Percentiles rank a stretch among this genome's conserved stretches.
Evolutionary conservation across 23 tunicate genomes (phyloP).

Genomic region (Trididemnum clinides): DNA sequence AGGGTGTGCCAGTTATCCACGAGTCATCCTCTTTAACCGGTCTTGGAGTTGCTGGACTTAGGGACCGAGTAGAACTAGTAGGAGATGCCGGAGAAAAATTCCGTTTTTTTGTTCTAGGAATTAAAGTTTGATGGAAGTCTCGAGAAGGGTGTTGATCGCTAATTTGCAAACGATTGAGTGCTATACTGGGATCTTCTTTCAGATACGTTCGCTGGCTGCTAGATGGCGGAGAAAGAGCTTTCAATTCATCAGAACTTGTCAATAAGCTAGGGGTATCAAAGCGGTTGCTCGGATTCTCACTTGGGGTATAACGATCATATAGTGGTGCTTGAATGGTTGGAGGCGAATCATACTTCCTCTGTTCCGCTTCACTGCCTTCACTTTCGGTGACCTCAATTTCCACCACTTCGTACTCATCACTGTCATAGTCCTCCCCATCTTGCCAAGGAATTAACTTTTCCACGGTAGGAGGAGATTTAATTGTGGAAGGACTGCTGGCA

Average conservation of each 20-base stretch:
- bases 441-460: constrained; percentile 67
- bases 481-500: background rate
- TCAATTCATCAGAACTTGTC: background rate
- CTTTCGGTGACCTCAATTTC: constrained; percentile 73
- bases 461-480: background rate
- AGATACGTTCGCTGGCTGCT: background rate
- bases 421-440: constrained; percentile 84
- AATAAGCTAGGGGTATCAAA: too few species aligned
- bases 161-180: constrained; percentile 15
- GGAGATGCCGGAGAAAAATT: constrained; percentile 5
- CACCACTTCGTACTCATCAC: constrained; percentile 92
- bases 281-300: too few species aligned
- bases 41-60: constrained; percentile 34
- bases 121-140: background rate
- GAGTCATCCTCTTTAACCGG: constrained; percentile 52
- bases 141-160: background rate
- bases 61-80: background rate
- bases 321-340: too few species aligned
- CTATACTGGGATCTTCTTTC: constrained; percentile 11
- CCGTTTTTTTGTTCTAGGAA: background rate
- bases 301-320: too few species aligned
- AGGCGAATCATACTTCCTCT: too few species aligned
- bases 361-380: constrained; percentile 14
- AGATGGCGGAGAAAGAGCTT: background rate
- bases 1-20: constrained; percentile 42